These are phyloP conservation scores for Cyprinella venusta DNA, from an alignment of 2,797 vertebrate species.

Conservation along the genomic window DNA sequence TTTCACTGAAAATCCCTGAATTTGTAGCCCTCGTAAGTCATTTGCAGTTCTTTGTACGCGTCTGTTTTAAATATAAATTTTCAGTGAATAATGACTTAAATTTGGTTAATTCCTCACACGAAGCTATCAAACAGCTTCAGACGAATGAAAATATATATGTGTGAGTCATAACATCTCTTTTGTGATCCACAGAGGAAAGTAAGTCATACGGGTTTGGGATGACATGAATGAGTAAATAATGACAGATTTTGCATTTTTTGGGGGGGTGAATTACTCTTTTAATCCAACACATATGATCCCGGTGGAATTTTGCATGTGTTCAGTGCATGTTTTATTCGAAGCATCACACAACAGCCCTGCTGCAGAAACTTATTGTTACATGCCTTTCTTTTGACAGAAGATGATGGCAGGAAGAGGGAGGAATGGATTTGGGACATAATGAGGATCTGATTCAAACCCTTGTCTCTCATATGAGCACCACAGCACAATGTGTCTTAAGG, in stretches of 20 bases:
- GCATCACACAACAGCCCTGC: constrained; percentile 8
- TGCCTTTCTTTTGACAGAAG: constrained; percentile 49
- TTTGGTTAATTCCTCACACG: background rate
- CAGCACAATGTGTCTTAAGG: background rate
- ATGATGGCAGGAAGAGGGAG: background rate
- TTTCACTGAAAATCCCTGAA: background rate
- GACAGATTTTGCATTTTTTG: background rate
- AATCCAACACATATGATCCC: constrained; percentile 13
- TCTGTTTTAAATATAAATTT: background rate
- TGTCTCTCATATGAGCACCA: background rate
- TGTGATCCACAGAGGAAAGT: background rate
- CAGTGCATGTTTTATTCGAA: constrained; percentile 16
- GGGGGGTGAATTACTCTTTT: background rate
- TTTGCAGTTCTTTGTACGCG: background rate
- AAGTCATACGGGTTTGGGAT: background rate
- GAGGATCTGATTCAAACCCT: background rate
- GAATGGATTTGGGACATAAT: background rate
- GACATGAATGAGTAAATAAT: background rate
- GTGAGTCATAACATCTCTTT: constrained; percentile 17
- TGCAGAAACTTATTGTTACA: background rate
- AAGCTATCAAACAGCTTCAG: background rate
- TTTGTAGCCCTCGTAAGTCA: background rate
- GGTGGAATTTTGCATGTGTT: background rate
- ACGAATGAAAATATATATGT: background rate
- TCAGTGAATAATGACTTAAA: background rate